Percentiles rank a stretch among this genome's conserved stretches.
Conservation (phyloP, 2,113 vertebrate genomes). For the Porphyrio hochstetteri region DNA sequence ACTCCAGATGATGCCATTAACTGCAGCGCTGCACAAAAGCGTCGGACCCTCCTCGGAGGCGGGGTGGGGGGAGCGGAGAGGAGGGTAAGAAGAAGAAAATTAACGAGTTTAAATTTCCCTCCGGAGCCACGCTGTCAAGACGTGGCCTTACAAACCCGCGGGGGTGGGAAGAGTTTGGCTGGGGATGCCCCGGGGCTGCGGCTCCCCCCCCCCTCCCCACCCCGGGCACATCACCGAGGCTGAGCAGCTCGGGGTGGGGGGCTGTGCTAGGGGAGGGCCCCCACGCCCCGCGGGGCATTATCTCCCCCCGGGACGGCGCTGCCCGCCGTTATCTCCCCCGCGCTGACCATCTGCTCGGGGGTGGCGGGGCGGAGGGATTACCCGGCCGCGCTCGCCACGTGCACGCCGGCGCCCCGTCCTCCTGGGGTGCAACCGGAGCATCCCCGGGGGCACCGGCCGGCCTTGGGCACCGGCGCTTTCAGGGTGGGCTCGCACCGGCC, state of each 20-base stretch:
- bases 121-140: background rate
- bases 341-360: background rate
- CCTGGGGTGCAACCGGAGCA: background rate
- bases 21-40: background rate
- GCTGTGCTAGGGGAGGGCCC: background rate
- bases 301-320: background rate
- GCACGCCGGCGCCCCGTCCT: background rate
- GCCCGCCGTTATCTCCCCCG: background rate
- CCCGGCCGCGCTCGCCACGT: background rate
- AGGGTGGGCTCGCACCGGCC: too few relatives aligned
- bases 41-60: accelerated
- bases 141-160: background rate
- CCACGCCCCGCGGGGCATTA: background rate
- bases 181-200: background rate
- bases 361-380: background rate
- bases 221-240: too few relatives aligned
- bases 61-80: too few relatives aligned
- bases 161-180: background rate
- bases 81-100: background rate
- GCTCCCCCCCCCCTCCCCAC: background rate
- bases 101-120: background rate
- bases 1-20: background rate
- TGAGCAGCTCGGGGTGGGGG: background rate
- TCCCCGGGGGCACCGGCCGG: background rate
- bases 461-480: too few relatives aligned